phyloP scores from a whole-genome alignment of 2,113 vertebrate species.

The Tringa solitaria region DNA sequence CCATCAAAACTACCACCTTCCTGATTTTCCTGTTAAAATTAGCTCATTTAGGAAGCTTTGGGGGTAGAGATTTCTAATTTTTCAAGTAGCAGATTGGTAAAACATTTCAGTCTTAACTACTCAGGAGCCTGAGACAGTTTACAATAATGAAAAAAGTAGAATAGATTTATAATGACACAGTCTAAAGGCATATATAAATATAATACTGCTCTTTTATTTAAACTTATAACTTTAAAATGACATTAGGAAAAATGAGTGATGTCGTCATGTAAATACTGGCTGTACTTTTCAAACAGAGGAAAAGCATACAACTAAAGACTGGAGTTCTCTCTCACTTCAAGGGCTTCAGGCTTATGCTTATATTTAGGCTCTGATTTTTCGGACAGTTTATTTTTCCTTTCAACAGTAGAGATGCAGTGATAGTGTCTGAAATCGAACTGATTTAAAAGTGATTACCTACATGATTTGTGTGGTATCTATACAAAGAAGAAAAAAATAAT shows the following conservation, averaged over 20 bases:
- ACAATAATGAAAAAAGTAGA: neutral
- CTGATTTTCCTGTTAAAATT: neutral
- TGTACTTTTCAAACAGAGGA: neutral
- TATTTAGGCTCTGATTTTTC: neutral
- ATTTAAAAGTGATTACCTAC: neutral
- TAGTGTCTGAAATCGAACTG: neutral
- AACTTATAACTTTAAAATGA: neutral
- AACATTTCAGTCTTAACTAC: neutral
- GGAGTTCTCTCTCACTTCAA: neutral
- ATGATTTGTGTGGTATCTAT: neutral
- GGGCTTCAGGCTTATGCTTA: neutral
- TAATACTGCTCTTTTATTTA: neutral
- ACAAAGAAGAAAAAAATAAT: neutral
- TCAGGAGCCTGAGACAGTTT: neutral
- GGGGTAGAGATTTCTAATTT: neutral
- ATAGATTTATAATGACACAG: neutral
- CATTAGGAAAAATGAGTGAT: neutral
- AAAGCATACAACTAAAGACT: neutral
- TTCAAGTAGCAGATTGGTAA: neutral
- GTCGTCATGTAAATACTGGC: neutral
- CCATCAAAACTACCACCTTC: rapidly evolving
- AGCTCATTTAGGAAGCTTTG: neutral
- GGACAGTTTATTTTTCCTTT: neutral
- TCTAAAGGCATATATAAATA: neutral
- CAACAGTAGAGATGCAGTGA: neutral